Percentiles rank a stretch among this genome's conserved stretches.
These are phyloP conservation scores for Ibycter americanus DNA, from an alignment of 2,797 vertebrate species.

Conservation along the genomic window DNA sequence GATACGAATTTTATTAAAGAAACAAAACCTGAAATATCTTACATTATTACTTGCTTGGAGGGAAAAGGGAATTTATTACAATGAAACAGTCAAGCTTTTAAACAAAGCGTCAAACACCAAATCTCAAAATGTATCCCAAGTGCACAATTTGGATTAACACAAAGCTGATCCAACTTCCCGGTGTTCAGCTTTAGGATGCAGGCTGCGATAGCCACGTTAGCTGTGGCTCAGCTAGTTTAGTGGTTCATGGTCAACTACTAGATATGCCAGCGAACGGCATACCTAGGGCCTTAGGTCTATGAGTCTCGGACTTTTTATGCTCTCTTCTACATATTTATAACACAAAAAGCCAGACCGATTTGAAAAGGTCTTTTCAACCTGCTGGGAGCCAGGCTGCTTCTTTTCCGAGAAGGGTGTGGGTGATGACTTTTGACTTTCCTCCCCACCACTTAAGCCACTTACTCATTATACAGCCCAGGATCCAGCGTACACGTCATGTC, in stretches of 20 bases:
- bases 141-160: no score
- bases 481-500: rapidly evolving
- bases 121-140: neutral
- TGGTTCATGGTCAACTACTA: no score
- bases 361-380: neutral
- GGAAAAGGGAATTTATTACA: neutral
- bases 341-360: neutral
- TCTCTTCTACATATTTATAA: neutral
- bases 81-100: neutral
- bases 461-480: neutral
- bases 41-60: neutral
- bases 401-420: neutral
- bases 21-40: neutral
- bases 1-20: neutral
- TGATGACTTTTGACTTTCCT: neutral
- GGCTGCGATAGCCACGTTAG: rapidly evolving
- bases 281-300: rapidly evolving
- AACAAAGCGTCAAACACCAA: neutral
- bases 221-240: rapidly evolving
- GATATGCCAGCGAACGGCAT: rapidly evolving
- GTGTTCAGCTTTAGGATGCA: neutral
- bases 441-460: neutral
- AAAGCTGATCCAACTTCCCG: rapidly evolving
- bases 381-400: neutral
- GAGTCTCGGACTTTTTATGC: neutral